These are phyloP conservation scores for Ailuropoda melanoleuca DNA, from an alignment of 2,113 vertebrate species.

Conservation along the genomic window DNA sequence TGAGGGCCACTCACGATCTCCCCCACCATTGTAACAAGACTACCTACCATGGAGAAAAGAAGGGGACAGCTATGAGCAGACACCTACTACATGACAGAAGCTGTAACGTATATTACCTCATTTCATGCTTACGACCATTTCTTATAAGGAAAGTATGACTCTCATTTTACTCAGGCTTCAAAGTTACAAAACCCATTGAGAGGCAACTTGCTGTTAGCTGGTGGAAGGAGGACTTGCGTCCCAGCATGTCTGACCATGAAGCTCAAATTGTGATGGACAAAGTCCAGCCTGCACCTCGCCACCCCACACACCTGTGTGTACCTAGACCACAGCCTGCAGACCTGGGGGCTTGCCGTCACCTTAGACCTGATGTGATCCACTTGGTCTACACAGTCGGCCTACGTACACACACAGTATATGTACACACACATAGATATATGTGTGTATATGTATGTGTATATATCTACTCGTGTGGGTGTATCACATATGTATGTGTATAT, in stretches of 20 bases:
- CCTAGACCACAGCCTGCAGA: accelerated
- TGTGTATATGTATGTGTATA: too few species aligned
- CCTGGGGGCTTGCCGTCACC: background rate
- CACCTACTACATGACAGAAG: accelerated
- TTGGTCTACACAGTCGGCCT: too few species aligned
- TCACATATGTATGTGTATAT: background rate
- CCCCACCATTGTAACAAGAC: background rate
- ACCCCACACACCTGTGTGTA: accelerated
- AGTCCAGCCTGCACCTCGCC: too few species aligned
- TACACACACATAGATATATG: background rate
- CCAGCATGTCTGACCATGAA: background rate
- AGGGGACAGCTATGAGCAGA: accelerated
- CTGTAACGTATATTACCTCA: accelerated
- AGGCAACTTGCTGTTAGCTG: background rate
- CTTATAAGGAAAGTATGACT: accelerated
- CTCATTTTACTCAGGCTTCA: background rate
- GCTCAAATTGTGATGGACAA: too few species aligned
- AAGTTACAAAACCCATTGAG: accelerated
- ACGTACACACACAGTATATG: background rate
- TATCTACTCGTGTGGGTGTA: background rate
- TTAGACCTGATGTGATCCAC: background rate
- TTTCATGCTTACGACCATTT: background rate
- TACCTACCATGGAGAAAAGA: background rate
- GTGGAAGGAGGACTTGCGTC: background rate
- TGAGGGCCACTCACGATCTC: too few species aligned